phyloP scores from a whole-genome alignment of 2,888 invertebrate genomes.

The Philopedon plagiatum region DNA sequence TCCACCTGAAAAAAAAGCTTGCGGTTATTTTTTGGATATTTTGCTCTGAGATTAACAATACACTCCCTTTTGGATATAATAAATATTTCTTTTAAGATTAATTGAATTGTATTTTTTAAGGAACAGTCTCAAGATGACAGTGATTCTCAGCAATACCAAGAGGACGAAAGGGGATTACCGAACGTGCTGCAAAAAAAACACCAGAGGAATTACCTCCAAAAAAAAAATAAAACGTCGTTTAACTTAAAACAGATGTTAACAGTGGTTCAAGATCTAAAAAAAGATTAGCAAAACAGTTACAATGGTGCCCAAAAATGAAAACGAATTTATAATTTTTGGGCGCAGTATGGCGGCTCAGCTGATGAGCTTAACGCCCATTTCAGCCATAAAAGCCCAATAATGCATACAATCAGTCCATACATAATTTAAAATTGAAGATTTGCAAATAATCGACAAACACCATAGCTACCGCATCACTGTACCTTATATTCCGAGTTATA shows the following conservation, averaged over 20 bases:
- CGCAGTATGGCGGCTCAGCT: constrained; percentile 13
- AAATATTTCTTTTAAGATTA: neutral
- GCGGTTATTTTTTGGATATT: too few species aligned
- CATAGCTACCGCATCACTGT: too few species aligned
- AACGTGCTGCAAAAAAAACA: too few species aligned
- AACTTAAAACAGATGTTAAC: too few species aligned
- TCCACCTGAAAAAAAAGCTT: constrained; percentile 14
- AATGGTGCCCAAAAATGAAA: constrained; percentile 1
- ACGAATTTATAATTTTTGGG: constrained; percentile 10
- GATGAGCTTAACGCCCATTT: constrained; percentile 11
- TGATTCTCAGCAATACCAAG: too few species aligned
- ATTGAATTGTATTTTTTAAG: too few species aligned
- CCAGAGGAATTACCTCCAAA: too few species aligned
- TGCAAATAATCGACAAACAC: neutral
- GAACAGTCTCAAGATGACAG: too few species aligned
- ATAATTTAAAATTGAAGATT: constrained; percentile 15
- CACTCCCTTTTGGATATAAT: too few species aligned
- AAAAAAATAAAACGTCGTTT: too few species aligned
- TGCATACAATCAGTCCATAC: constrained; percentile 10
- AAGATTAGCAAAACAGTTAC: neutral
- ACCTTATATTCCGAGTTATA: constrained; percentile 2
- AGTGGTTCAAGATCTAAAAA: neutral
- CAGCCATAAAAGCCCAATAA: constrained; percentile 14
- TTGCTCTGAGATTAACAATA: too few species aligned
- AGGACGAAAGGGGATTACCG: neutral